phyloP scores from a whole-genome alignment of 2,888 invertebrate species.

The Rhorus exstirpatorius region DNA sequence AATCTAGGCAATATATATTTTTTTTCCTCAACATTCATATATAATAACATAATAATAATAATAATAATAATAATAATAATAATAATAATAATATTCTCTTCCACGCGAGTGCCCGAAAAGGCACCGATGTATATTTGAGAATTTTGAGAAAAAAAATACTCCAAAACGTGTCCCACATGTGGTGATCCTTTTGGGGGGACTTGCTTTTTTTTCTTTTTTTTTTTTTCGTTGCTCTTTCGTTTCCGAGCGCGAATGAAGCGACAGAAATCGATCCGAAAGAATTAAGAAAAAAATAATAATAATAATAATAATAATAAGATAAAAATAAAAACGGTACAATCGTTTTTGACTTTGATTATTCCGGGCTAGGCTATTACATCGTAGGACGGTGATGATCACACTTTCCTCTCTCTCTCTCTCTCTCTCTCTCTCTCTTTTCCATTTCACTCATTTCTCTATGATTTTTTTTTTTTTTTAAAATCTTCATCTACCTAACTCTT shows the following conservation, averaged over 20 bases:
- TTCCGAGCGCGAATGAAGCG: constrained; percentile 50
- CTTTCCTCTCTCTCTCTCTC: constrained; percentile 1
- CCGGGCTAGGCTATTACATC: constrained; percentile 51
- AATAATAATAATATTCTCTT: constrained; percentile 72
- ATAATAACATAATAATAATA: constrained; percentile 76
- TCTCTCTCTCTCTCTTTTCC: constrained; percentile 10
- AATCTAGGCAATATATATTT: constrained; percentile 81
- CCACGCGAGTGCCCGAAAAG: constrained; percentile 72
- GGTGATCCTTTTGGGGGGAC: constrained; percentile 8
- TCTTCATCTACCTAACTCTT: constrained; percentile 45
- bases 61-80: constrained; percentile 68
- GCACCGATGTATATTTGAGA: constrained; percentile 65
- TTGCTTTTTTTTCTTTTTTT: neutral
- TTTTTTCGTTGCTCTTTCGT: constrained; percentile 47
- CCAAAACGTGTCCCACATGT: constrained; percentile 6
- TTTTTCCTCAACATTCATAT: constrained; percentile 81
- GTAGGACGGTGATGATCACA: constrained; percentile 60
- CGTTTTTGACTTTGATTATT: constrained; percentile 60
- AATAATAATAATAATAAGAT: too few species aligned
- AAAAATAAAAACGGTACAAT: constrained; percentile 53
- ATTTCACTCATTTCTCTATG: constrained; percentile 27
- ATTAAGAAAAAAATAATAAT: too few species aligned
- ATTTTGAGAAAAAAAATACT: constrained; percentile 69
- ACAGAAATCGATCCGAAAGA: constrained; percentile 49
- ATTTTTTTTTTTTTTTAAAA: constrained; percentile 18